Evolutionary conservation across 1,140 invertebrate genomes (phyloP).

Genomic region (Drosophila rhopaloa): DNA sequence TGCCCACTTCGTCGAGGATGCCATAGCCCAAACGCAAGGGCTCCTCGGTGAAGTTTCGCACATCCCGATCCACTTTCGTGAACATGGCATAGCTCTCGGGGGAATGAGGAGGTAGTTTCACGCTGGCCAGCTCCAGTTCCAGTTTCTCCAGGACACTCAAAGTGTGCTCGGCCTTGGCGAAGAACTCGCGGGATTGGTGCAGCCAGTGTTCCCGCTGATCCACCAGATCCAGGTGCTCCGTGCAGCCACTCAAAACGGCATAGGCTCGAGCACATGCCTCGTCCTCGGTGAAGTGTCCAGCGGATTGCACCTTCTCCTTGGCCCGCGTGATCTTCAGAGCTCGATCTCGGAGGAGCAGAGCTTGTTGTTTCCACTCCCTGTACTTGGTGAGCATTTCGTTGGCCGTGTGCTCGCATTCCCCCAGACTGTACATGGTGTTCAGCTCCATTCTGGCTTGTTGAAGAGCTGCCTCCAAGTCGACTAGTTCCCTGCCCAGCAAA

Average conservation of each 20-base stretch:
- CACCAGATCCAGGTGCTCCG: slow-evolving; percentile 90
- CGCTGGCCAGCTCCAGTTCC: slow-evolving; percentile 90
- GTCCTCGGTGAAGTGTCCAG: slow-evolving; percentile 89
- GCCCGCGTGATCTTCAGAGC: slow-evolving; percentile 91
- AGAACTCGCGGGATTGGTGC: slow-evolving; percentile 90
- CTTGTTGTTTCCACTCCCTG: slow-evolving; percentile 89
- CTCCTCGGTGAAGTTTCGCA: slow-evolving; percentile 86
- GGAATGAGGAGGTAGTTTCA: slow-evolving; percentile 88
- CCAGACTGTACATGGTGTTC: slow-evolving; percentile 81
- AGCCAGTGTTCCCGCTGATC: slow-evolving; percentile 90
- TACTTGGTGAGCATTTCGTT: slow-evolving; percentile 89
- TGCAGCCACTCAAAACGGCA: slow-evolving; percentile 89
- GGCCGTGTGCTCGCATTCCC: slow-evolving; percentile 89
- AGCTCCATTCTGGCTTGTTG: slow-evolving; percentile 80
- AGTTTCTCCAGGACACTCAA: slow-evolving; percentile 91
- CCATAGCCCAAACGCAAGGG: slow-evolving; percentile 90
- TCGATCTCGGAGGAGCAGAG: slow-evolving; percentile 91
- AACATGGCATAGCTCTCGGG: slow-evolving; percentile 89
- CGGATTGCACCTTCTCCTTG: slow-evolving; percentile 90
- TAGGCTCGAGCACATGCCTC: slow-evolving; percentile 90
- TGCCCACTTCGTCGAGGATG: slow-evolving; percentile 89
- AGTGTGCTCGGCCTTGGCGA: slow-evolving; percentile 90
- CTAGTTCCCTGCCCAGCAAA: slow-evolving; percentile 89
- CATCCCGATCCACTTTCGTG: slow-evolving; percentile 87
- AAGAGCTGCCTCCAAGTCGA: slow-evolving; percentile 88